phyloP scores from a whole-genome alignment of 2,113 vertebrate genomes.

The Strix aluco region DNA sequence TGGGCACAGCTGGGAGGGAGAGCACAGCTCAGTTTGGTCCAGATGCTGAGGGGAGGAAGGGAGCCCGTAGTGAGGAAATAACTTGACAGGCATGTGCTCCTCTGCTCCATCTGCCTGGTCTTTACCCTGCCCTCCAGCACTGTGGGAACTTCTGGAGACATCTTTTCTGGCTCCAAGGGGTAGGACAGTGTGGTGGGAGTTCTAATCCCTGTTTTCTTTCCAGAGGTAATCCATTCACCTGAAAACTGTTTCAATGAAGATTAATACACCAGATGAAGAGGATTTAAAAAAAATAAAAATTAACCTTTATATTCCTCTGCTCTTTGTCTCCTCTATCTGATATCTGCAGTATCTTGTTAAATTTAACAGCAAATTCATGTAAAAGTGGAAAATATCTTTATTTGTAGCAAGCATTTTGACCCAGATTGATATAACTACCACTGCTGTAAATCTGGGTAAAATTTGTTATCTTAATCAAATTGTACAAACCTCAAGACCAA shows the following conservation, averaged over 20 bases:
- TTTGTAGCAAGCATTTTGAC: background rate
- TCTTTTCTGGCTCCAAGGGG: background rate
- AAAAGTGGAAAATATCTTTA: background rate
- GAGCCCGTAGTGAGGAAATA: background rate
- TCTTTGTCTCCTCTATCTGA: background rate
- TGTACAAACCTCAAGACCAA: background rate
- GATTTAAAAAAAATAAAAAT: background rate
- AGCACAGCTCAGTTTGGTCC: background rate
- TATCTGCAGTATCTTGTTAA: background rate
- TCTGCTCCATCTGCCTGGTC: background rate
- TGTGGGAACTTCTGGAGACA: background rate
- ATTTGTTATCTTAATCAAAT: background rate
- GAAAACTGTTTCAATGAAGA: background rate
- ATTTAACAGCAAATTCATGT: background rate
- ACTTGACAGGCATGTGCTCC: fast-evolving
- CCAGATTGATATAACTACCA: background rate
- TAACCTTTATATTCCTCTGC: background rate
- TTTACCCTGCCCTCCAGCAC: background rate
- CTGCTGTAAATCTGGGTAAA: background rate
- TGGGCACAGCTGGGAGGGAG: background rate
- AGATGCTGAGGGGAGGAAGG: background rate
- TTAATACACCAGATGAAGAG: background rate
- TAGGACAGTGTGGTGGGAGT: background rate
- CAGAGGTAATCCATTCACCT: background rate
- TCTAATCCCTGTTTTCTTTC: background rate